phyloP scores from a whole-genome alignment of 64 coral and sea anemone genomes.

The Porites lutea region DNA sequence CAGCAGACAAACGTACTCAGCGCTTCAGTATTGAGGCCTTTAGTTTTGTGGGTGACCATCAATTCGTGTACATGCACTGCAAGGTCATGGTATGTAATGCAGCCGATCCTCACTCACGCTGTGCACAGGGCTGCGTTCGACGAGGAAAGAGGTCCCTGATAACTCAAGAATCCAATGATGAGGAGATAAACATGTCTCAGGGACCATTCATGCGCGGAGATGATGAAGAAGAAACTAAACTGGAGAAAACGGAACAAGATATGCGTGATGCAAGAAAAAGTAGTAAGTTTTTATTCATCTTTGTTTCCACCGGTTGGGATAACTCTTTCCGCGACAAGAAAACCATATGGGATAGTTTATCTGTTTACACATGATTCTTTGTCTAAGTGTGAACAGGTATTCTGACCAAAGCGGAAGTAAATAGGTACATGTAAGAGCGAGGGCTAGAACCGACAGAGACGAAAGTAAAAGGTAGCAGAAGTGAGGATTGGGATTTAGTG shows the following conservation, averaged over 20 bases:
- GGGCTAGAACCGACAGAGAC: too few species aligned
- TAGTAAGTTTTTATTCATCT: too few species aligned
- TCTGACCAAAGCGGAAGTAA: too few species aligned
- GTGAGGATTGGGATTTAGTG: too few species aligned
- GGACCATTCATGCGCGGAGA: background rate
- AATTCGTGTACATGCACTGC: slow-evolving; percentile 80
- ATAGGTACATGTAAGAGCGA: too few species aligned
- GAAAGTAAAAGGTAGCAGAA: too few species aligned
- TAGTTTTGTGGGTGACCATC: slow-evolving; percentile 70
- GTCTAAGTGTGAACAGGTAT: too few species aligned
- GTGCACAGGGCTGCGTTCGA: slow-evolving; percentile 52
- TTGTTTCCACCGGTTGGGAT: too few species aligned
- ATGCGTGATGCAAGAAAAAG: too few species aligned
- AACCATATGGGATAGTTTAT: too few species aligned
- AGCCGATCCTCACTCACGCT: slow-evolving; percentile 70
- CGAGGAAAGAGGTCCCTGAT: background rate
- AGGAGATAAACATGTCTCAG: background rate
- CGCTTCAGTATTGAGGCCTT: slow-evolving; percentile 76
- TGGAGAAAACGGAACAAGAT: background rate
- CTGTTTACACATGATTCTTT: too few species aligned
- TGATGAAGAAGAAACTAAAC: background rate
- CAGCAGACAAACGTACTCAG: slow-evolving; percentile 7
- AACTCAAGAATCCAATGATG: background rate
- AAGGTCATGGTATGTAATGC: slow-evolving; percentile 76
- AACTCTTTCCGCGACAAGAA: too few species aligned